Evolutionary conservation across 2,113 vertebrate genomes (phyloP).

Genomic region (Ailurus styani): DNA sequence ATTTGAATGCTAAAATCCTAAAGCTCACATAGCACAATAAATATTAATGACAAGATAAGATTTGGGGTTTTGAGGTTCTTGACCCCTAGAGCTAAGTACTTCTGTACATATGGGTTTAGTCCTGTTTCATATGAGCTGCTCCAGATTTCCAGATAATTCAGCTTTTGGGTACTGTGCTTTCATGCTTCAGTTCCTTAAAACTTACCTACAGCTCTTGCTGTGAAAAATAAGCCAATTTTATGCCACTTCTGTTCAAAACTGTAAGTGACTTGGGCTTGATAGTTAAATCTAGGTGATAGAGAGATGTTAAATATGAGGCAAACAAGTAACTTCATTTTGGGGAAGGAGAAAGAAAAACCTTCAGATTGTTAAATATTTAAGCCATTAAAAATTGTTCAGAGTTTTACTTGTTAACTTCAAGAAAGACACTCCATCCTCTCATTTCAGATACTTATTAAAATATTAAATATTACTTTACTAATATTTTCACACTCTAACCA

Average conservation of each 20-base stretch:
- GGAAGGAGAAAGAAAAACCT: neutral
- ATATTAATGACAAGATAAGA: neutral
- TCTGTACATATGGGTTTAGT: neutral
- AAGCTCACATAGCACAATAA: neutral
- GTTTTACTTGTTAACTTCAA: neutral
- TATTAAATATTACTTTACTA: neutral
- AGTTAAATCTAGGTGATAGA: neutral
- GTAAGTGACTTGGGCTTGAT: neutral
- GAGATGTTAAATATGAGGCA: neutral
- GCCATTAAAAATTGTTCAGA: neutral
- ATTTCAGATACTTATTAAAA: neutral
- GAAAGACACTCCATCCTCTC: neutral
- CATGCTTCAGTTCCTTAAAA: neutral
- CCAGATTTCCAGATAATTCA: neutral
- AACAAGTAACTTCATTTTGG: neutral
- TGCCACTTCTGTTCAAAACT: constrained; percentile 30
- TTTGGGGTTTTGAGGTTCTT: neutral
- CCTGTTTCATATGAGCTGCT: neutral
- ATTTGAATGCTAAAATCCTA: neutral
- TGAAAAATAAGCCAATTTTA: constrained; percentile 8
- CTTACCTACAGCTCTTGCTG: neutral
- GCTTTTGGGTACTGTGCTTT: neutral
- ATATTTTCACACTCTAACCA: neutral
- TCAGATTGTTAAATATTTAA: neutral
- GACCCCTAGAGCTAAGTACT: neutral